Base-by-base conservation (phyloP, 2,888 invertebrate genomes). In the Erebia palarica region DNA sequence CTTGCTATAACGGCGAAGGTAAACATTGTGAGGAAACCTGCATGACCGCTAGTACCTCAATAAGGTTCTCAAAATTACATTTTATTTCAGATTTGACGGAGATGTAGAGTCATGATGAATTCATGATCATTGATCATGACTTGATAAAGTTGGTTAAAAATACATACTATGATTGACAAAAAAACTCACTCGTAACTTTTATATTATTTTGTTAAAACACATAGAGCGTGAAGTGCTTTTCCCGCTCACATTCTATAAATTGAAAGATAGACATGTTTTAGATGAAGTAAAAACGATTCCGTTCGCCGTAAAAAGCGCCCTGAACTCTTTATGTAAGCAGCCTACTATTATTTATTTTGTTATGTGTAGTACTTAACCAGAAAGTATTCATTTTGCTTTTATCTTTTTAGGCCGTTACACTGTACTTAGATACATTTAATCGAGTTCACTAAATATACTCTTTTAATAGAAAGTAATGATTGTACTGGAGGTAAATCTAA, bases 171-270 rank as follows among this genome's bases (percentile, higher is more conserved):
- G 16, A 53, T 16, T n/a, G 36, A 7, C 13, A 13, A 27, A 57
- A 21, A n/a, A 21, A 57, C 21, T 8, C 3, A 36, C 58, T 36
- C 13, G 42, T 60, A 60, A 42, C 42, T 60, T 60, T 60, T 59
- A n/a, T 59, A 59, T 36, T 36, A 14, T 59, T 60, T 60, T n/a
- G 44, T 16, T 7, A 21, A 11, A 47, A 47, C 1, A 7, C 27
- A 27, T 27, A 58, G 57, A 42, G 42, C 10, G 11, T 44, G 42
- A 60, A 44, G 16, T 60, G 60, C 42, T 60, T 60, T 60, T 60
- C 16, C 42, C n/a, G 16, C 42, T 42, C 60, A 16, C 55, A 55
- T 55, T 55, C 1, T 58, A 58, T 11, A 5, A 58, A 58, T 58
- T 21, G 27, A 18, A 55, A 55, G 18, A 18, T 55, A 11, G 18